These are phyloP conservation scores for Lophius americanus DNA, from an alignment of 2,797 vertebrate species.

Conservation along the genomic window DNA sequence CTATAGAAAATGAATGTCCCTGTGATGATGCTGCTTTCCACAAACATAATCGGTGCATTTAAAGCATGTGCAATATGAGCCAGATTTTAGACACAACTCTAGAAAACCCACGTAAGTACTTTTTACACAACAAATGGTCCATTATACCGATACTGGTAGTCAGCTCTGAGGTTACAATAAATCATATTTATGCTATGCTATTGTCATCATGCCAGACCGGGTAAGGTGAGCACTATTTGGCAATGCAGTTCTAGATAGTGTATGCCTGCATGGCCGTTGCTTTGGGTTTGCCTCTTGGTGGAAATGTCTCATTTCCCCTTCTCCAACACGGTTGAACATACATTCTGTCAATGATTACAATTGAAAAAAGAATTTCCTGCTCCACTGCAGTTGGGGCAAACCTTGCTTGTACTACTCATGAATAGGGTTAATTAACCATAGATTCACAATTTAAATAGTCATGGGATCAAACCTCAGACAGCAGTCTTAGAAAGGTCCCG, in stretches of 20 bases:
- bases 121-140: constrained; percentile 26
- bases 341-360: constrained; percentile 9
- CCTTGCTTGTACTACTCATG: constrained; percentile 14
- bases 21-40: constrained; percentile 74
- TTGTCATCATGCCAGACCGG: constrained; percentile 43
- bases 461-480: constrained; percentile 12
- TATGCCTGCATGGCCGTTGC: constrained; percentile 32
- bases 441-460: constrained; percentile 14
- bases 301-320: constrained; percentile 31
- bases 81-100: constrained; percentile 68
- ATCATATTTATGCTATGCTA: constrained; percentile 43
- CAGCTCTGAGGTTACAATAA: constrained; percentile 46
- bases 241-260: constrained; percentile 28
- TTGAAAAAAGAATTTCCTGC: constrained; percentile 37
- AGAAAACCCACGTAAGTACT: constrained; percentile 41
- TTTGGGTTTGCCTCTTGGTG: constrained; percentile 35
- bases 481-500: constrained; percentile 32
- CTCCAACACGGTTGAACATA: constrained; percentile 12
- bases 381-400: constrained; percentile 38
- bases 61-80: constrained; percentile 76
- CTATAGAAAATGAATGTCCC: constrained; percentile 61
- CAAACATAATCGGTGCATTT: constrained; percentile 73
- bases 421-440: constrained; percentile 25
- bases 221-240: constrained; percentile 46
- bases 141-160: constrained; percentile 27